Base-by-base conservation (phyloP, 2,797 vertebrate species). In the Myripristis jacobus region DNA sequence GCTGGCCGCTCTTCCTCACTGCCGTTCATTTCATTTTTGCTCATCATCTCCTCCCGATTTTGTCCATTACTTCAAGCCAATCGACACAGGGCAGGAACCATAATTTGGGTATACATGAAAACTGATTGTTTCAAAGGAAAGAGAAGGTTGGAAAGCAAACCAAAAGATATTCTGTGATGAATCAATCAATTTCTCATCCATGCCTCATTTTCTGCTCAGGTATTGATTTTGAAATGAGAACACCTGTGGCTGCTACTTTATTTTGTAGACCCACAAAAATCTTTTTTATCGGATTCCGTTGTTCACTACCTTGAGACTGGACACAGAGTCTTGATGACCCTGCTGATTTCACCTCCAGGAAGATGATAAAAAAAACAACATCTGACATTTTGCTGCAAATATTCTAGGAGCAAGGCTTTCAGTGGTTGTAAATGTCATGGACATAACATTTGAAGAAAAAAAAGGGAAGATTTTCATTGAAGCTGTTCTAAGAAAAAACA, bases 181-280 rank as follows among this genome's bases (percentile, higher is more conserved):
- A 77, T 71, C n/a, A n/a, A 77, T 84, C 66, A 54, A 58, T 83
- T 82, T 76, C 58, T 80, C 70, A 60, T 79, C 61, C 8, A 7
- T 6, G 44, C n/a, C 43, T 79, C 61, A 54, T 83, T 79, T 87
- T 85, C 73, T 58, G 70, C 68, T 46, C 53, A 22, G 48, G 25
- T 81, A 86, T 87, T 81, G 80, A 87, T 87, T 87, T 86, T 44
- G 29, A 87, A 84, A 88, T 70, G 67, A 68, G 43, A 51, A 50
- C 83, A 82, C 78, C 87, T 88, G 85, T 69, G 75, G 60, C 75
- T 66, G 57, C 48, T 70, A 52, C 53, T 72, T 63, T 61, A 71
- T 58, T 71, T 54, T 62, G 41, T 56, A 63, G 25, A 18, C n/a
- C 31, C 15, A 29, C 36, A 54, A 22, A 78, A 59, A 44, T 44